Conservation (phyloP, 1,140 invertebrate genomes). For the Drosophila trapezifrons region DNA sequence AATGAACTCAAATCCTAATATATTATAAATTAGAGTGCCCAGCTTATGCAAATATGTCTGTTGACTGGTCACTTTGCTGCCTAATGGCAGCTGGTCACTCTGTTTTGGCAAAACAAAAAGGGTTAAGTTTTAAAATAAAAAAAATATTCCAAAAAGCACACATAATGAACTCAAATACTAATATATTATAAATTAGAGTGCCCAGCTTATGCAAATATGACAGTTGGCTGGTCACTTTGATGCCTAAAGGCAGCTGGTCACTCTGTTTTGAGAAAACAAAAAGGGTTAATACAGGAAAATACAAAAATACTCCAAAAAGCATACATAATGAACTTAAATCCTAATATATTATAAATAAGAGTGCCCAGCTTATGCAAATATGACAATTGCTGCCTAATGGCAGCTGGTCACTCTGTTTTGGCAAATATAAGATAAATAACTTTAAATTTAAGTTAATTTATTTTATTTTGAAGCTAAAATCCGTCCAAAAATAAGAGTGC, state of each 20-base stretch:
- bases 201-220: neutral
- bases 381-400: rapidly evolving
- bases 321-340: too few species aligned
- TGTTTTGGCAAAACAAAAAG: neutral
- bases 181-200: neutral
- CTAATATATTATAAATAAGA: neutral
- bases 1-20: too few species aligned
- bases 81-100: neutral
- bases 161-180: too few species aligned
- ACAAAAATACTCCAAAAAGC: neutral
- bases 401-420: neutral
- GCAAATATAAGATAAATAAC: rapidly evolving
- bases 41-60: neutral
- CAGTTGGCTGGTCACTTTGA: neutral
- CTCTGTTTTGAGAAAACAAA: neutral
- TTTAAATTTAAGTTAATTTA: neutral
- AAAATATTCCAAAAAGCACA: neutral
- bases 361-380: neutral
- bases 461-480: neutral
- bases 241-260: neutral
- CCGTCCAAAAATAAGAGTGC: neutral
- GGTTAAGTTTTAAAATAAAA: too few species aligned
- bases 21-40: neutral
- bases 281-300: too few species aligned
- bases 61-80: neutral